A percentile compares a stretch with the other conserved stretches of the same genome.
Evolutionary conservation across 2,888 invertebrate species (phyloP).

Genomic region (Drosophila meridionalis): DNA sequence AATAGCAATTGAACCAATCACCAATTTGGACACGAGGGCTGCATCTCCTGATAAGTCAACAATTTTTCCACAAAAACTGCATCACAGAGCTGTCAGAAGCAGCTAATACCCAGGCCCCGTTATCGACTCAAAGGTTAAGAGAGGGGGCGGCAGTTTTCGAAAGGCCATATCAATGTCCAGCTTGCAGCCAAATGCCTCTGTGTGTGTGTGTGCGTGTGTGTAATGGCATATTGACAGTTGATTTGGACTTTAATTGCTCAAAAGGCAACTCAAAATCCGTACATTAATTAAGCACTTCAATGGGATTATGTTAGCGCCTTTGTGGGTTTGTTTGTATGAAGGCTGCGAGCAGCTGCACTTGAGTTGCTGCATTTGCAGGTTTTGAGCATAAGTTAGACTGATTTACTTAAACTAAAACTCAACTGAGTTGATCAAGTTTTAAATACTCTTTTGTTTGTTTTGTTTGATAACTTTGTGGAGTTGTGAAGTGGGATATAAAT

Average conservation of each 20-base stretch:
- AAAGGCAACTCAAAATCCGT: constrained; percentile 59
- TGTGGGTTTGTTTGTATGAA: neutral
- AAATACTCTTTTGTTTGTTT: too few species aligned
- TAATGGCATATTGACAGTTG: constrained; percentile 70
- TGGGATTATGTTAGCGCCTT: constrained; percentile 30
- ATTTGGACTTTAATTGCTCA: constrained; percentile 73
- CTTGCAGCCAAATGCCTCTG: constrained; percentile 2
- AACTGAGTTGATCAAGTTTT: neutral
- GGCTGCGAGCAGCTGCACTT: neutral
- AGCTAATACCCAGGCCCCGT: neutral
- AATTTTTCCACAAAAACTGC: constrained; percentile 37
- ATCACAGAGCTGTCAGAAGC: constrained; percentile 16
- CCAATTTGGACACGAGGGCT: constrained; percentile 45
- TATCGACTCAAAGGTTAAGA: neutral
- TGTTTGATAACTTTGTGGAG: too few species aligned
- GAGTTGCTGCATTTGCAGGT: neutral
- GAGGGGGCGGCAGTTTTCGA: neutral
- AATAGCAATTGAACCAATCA: constrained; percentile 17
- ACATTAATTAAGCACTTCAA: constrained; percentile 65
- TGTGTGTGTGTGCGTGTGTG: neutral
- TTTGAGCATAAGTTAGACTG: neutral
- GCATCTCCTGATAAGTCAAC: constrained; percentile 37
- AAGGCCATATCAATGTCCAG: constrained; percentile 1
- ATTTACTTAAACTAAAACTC: neutral
- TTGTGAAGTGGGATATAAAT: too few species aligned